Conservation (phyloP, 1,140 invertebrate genomes). For the Neelides sp. region DNA sequence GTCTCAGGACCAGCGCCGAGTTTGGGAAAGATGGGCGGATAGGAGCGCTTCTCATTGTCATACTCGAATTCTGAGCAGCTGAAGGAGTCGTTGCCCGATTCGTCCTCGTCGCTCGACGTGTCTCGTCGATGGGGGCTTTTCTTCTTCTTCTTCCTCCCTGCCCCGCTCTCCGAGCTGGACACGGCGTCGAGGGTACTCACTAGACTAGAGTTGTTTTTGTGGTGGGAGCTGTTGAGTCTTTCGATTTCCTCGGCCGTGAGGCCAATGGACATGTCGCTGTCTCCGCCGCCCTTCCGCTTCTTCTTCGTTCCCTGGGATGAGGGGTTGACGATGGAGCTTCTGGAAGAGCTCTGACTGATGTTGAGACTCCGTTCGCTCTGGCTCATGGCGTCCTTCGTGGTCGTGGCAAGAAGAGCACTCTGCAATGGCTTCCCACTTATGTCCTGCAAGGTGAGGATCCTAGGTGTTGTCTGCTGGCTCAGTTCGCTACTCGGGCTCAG, state of each 20-base stretch:
- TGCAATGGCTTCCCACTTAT: slow-evolving; percentile 84
- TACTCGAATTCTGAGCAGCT: slow-evolving; percentile 97
- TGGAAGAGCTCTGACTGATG: slow-evolving; percentile 27
- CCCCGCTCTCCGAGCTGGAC: slow-evolving; percentile 75
- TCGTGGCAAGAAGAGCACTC: slow-evolving; percentile 61
- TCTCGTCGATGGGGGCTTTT: slow-evolving; percentile 35
- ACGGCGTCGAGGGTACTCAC: slow-evolving; percentile 85
- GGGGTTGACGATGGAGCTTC: slow-evolving; percentile 25
- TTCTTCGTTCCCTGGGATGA: slow-evolving; percentile 23
- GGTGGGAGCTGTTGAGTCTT: slow-evolving; percentile 63
- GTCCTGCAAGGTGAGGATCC: slow-evolving; percentile 81
- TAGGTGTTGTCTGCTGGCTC: slow-evolving; percentile 67
- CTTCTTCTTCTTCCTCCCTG: slow-evolving; percentile 42
- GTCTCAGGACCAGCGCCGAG: slow-evolving; percentile 43
- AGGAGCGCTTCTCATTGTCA: slow-evolving; percentile 57
- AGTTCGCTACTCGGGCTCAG: slow-evolving; percentile 82
- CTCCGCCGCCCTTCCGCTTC: slow-evolving; percentile 32
- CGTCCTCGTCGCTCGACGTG: slow-evolving; percentile 64
- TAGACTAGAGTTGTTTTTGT: slow-evolving; percentile 64
- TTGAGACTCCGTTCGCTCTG: slow-evolving; percentile 71
- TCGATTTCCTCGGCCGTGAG: slow-evolving; percentile 86
- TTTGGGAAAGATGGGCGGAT: slow-evolving; percentile 54
- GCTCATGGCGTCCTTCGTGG: slow-evolving; percentile 42
- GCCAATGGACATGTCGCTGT: slow-evolving; percentile 46
- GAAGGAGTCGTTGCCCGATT: slow-evolving; percentile 92